Percentiles rank a stretch among this genome's conserved stretches.
phyloP scores from a whole-genome alignment of 1,140 invertebrate species.

The Neelides sp. region DNA sequence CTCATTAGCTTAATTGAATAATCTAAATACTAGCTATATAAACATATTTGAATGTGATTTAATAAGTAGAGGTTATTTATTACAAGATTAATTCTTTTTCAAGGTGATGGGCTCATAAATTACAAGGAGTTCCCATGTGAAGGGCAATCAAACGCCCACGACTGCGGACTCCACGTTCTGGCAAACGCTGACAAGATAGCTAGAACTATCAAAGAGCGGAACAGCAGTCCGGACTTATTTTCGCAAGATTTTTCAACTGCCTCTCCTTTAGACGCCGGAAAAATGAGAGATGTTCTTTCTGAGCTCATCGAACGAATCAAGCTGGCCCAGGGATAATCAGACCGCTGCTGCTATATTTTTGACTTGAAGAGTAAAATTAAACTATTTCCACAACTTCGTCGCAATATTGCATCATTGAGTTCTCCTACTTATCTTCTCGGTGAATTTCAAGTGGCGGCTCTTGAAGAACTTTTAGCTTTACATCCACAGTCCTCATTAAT shows the following conservation, averaged over 20 bases:
- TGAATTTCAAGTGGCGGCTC: no score
- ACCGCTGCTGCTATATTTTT: background rate
- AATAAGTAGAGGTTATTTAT: background rate
- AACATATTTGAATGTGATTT: background rate
- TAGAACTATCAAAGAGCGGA: background rate
- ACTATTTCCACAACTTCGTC: no score
- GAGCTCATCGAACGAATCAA: background rate
- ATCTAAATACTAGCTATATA: background rate
- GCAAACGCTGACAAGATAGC: slow-evolving; percentile 1
- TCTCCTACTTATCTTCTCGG: no score
- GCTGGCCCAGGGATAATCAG: background rate
- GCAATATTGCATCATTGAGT: no score
- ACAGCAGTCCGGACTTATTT: background rate
- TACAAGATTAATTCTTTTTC: background rate
- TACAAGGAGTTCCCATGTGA: slow-evolving; percentile 2
- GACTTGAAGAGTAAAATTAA: slow-evolving; percentile 1
- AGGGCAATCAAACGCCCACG: background rate
- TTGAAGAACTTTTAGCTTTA: no score
- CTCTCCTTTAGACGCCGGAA: background rate
- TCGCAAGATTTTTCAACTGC: no score
- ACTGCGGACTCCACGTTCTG: slow-evolving; percentile 9
- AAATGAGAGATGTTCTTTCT: background rate
- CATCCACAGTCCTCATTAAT: no score
- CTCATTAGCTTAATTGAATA: background rate
- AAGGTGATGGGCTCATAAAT: background rate